Base-by-base conservation (phyloP, 2,797 vertebrate genomes). In the Diplodus sargus region DNA sequence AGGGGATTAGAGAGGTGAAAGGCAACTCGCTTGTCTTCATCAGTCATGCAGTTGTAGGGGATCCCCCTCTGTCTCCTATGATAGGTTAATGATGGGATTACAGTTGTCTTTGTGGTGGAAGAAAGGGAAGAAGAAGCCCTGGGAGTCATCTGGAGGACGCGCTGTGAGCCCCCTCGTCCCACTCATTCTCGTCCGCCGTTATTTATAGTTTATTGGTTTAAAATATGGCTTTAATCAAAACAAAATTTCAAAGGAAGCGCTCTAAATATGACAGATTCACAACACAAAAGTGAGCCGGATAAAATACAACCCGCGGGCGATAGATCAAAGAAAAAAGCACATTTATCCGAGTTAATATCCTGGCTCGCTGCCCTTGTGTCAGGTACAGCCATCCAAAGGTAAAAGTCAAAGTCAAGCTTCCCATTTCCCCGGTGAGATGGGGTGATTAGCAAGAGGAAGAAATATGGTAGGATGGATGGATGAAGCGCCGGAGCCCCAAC, bases 401-500 rank as follows among this genome's bases (percentile, higher is more conserved):
- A 91, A 79, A 87, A 92, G 87, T 89, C 89, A 92, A 90, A 89
- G 91, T 92, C 89, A 90, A 86, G 85, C 84, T 76, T 84, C 85
- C 79, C 85, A 88, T 91, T 87, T 90, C 79, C 80, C 78, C 16
- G 48, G 20, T 77, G 82, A 87, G 73, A 90, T 82, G 74, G 73
- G 69, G 43, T 87, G 86, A 90, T 92, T 90, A 91, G 85, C 56
- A 82, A 48, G 53, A 43, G 61, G 88, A 86, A 79, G 73, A 86
- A 83, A 70, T 85, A 87, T 74, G 76, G 77, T 67, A 71, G 69
- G 77, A 78, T 56, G 62, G 73, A 71, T 60, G 51, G 62, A 64
- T 74, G 73, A 70, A 72, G 48, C 25, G 59, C 81, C 45, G 22
- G 25, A 70, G 78, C 70, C 34, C 17, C 17, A 34, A 34, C 15